Percentiles rank a stretch among this genome's conserved stretches.
phyloP scores from a whole-genome alignment of 1,140 invertebrate genomes.

The Drosophila prosaltans region DNA sequence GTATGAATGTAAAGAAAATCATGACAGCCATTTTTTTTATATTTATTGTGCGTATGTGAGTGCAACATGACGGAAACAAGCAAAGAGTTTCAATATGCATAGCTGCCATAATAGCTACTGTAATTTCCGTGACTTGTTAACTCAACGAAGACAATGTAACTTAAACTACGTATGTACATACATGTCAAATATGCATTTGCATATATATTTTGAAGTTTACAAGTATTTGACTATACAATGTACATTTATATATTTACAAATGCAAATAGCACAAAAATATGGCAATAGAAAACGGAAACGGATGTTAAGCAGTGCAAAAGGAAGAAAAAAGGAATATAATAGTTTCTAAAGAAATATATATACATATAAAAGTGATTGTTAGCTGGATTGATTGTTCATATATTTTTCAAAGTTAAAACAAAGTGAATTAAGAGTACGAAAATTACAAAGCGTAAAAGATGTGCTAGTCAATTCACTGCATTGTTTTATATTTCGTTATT shows the following conservation, averaged over 20 bases:
- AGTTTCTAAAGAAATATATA: not conserved
- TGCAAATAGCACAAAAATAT: conserved; percentile 38
- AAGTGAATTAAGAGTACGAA: no score
- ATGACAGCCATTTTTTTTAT: not conserved
- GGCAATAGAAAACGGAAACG: conserved; percentile 47
- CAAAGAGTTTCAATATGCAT: conserved; percentile 1
- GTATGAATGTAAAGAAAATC: not conserved
- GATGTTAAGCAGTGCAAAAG: conserved; percentile 46
- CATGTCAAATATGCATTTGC: conserved; percentile 41
- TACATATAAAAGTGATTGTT: conserved; percentile 9
- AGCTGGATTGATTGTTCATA: conserved; percentile 51
- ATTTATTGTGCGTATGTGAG: not conserved
- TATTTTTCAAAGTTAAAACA: conserved; percentile 37
- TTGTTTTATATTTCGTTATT: no score
- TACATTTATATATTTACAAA: conserved; percentile 13
- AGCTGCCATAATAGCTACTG: conserved; percentile 24
- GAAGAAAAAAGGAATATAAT: conserved; percentile 21
- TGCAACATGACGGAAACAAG: conserved; percentile 8
- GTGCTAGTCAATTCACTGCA: no score
- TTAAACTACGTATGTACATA: conserved; percentile 32
- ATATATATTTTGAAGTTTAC: not conserved
- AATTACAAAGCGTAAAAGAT: no score
- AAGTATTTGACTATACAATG: not conserved
- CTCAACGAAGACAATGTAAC: conserved; percentile 42
- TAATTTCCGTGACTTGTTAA: conserved; percentile 52